Conservation (phyloP, 1,140 invertebrate genomes). For the Drosophila tsacasi region DNA sequence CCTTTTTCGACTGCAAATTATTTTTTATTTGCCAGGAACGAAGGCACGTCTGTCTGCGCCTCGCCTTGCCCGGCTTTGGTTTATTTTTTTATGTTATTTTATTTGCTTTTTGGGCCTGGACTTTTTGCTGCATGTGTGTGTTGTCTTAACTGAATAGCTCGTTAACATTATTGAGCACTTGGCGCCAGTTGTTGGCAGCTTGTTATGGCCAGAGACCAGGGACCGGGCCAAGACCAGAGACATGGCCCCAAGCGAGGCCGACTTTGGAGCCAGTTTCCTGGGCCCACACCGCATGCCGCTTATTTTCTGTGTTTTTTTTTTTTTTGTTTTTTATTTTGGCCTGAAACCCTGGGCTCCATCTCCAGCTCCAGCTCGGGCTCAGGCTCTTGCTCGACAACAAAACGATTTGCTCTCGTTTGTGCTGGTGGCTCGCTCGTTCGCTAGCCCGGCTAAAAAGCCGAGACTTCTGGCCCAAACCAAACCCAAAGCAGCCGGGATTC, state of each 20-base stretch:
- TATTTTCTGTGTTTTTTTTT: slow-evolving; percentile 10
- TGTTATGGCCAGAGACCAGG: slow-evolving; percentile 70
- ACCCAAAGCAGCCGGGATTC: slow-evolving; percentile 34
- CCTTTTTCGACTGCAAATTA: slow-evolving; percentile 81
- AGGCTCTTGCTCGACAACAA: slow-evolving; percentile 68
- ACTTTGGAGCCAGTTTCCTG: slow-evolving; percentile 60
- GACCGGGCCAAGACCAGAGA: slow-evolving; percentile 63
- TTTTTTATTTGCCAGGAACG: slow-evolving; percentile 78
- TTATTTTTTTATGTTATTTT: slow-evolving; percentile 30
- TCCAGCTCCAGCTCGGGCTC: neutral
- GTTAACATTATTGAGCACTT: slow-evolving; percentile 85
- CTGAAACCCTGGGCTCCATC: slow-evolving; percentile 11
- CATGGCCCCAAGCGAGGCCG: slow-evolving; percentile 70
- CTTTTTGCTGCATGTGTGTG: slow-evolving; percentile 33
- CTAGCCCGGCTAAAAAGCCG: slow-evolving; percentile 1
- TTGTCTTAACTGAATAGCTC: slow-evolving; percentile 85
- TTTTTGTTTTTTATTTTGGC: neutral
- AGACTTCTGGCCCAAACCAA: slow-evolving; percentile 28
- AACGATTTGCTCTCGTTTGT: slow-evolving; percentile 84
- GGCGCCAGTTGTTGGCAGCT: slow-evolving; percentile 84
- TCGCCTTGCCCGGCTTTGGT: slow-evolving; percentile 38
- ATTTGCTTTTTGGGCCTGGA: slow-evolving; percentile 27
- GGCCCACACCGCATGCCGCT: slow-evolving; percentile 70
- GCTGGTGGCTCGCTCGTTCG: slow-evolving; percentile 42
- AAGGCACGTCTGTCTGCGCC: slow-evolving; percentile 70